A percentile compares a stretch with the other conserved stretches of the same genome.
Conservation (phyloP, 1,140 invertebrate species). For the Sitodiplosis mosellana region DNA sequence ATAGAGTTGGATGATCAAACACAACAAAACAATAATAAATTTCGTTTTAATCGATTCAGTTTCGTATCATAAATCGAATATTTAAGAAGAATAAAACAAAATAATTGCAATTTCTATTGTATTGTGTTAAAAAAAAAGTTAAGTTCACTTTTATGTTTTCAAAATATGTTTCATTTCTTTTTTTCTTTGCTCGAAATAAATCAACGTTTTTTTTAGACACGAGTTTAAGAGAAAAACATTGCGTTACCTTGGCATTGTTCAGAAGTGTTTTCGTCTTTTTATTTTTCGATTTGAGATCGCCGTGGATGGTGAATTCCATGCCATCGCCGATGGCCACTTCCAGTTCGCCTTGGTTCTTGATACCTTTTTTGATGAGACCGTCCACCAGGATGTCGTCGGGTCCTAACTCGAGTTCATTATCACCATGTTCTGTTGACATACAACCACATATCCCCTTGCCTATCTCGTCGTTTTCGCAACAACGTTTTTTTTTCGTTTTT, state of each 20-base stretch:
- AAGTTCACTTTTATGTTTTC: too few relatives aligned
- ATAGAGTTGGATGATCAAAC: not conserved
- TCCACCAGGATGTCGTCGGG: conserved; percentile 63
- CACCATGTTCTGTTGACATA: conserved; percentile 40
- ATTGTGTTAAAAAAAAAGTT: too few relatives aligned
- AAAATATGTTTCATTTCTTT: not conserved
- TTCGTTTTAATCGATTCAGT: not conserved
- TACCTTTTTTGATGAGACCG: conserved; percentile 65
- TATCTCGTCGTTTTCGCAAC: conserved; percentile 8
- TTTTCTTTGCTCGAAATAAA: not conserved
- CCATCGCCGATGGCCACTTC: conserved; percentile 80
- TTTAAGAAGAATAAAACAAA: too few relatives aligned
- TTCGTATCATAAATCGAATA: not conserved
- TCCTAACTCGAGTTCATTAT: conserved; percentile 40
- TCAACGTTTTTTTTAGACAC: not conserved
- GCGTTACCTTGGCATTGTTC: conserved; percentile 52
- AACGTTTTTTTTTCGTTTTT: too few relatives aligned
- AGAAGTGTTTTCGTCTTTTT: conserved; percentile 51
- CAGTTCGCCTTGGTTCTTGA: conserved; percentile 72
- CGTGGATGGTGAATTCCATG: conserved; percentile 80
- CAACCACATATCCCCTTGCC: conserved; percentile 32
- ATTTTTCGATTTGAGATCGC: conserved; percentile 51
- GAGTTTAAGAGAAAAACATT: conserved; percentile 11
- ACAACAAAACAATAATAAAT: not conserved
- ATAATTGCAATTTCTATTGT: too few relatives aligned